Conservation (phyloP, 2,797 vertebrate species). For the Chrosomus eos region DNA sequence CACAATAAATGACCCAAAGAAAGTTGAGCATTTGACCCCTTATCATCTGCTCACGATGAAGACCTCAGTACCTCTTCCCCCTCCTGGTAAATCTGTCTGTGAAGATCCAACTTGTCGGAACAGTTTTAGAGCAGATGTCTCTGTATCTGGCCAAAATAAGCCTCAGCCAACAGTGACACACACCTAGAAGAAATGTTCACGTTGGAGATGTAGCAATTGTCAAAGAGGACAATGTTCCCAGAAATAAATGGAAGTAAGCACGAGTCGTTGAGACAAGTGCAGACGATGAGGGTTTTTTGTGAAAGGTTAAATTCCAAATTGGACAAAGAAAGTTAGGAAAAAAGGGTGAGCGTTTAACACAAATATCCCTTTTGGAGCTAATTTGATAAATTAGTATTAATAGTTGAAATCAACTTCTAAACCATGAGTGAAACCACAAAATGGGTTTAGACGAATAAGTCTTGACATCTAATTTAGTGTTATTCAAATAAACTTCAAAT, state of each 20-base stretch:
- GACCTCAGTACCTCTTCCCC: neutral
- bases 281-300: slow-evolving; percentile 49
- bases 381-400: no score
- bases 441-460: no score
- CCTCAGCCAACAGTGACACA: slow-evolving; percentile 51
- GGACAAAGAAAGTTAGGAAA: neutral
- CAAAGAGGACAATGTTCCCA: slow-evolving; percentile 48
- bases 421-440: no score
- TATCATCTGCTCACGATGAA: slow-evolving; percentile 7
- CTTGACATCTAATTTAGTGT: no score
- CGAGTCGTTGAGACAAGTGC: slow-evolving; percentile 30
- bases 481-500: no score
- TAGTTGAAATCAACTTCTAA: no score
- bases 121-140: no score
- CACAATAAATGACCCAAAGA: no score
- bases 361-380: no score
- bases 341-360: no score
- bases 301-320: slow-evolving; percentile 49
- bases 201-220: slow-evolving; percentile 45
- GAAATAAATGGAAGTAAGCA: slow-evolving; percentile 56
- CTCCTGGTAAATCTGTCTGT: no score
- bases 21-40: slow-evolving; percentile 22
- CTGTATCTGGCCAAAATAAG: slow-evolving; percentile 42
- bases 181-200: slow-evolving; percentile 20
- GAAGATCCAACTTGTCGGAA: no score